A percentile compares a stretch with the other conserved stretches of the same genome.
These are phyloP conservation scores for Tachycineta bicolor DNA, from an alignment of 2,113 vertebrate genomes.

Conservation along the genomic window DNA sequence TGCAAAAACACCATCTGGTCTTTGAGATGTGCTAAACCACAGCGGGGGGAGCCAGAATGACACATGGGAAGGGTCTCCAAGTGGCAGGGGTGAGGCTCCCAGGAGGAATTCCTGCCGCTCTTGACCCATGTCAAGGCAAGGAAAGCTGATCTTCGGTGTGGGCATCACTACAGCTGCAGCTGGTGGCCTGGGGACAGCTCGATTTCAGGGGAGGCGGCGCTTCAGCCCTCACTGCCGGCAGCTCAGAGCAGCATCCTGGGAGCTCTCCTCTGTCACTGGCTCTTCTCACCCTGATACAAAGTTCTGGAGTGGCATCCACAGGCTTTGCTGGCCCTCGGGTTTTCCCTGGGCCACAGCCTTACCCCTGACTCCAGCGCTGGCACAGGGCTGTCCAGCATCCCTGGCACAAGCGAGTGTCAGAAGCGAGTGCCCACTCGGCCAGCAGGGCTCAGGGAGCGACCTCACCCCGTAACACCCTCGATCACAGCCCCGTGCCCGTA, in stretches of 20 bases:
- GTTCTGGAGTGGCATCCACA: not conserved
- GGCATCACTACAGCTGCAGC: not conserved
- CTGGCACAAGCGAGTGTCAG: rapidly evolving
- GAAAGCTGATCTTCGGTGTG: slow-evolving; percentile 24
- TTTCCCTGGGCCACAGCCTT: not conserved
- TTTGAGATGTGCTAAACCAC: slow-evolving; percentile 36
- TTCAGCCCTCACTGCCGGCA: not conserved
- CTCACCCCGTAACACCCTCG: rapidly evolving
- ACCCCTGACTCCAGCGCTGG: not conserved
- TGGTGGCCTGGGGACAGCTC: not conserved
- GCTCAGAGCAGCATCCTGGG: not conserved
- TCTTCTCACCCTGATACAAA: not conserved
- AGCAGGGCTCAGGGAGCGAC: not conserved
- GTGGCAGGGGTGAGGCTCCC: not conserved
- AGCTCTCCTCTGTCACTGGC: rapidly evolving
- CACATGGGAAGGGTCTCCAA: slow-evolving; percentile 7
- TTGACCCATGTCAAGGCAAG: slow-evolving; percentile 37
- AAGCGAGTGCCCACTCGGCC: not conserved
- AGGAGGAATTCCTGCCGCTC: not conserved
- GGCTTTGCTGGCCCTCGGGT: not conserved
- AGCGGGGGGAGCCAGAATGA: slow-evolving; percentile 17
- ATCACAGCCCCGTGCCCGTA: rapidly evolving
- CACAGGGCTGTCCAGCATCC: not conserved
- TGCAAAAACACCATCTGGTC: slow-evolving; percentile 78
- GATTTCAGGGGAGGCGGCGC: not conserved